phyloP scores from a whole-genome alignment of 2,797 vertebrate species.

The Hafferia zeledoni region DNA sequence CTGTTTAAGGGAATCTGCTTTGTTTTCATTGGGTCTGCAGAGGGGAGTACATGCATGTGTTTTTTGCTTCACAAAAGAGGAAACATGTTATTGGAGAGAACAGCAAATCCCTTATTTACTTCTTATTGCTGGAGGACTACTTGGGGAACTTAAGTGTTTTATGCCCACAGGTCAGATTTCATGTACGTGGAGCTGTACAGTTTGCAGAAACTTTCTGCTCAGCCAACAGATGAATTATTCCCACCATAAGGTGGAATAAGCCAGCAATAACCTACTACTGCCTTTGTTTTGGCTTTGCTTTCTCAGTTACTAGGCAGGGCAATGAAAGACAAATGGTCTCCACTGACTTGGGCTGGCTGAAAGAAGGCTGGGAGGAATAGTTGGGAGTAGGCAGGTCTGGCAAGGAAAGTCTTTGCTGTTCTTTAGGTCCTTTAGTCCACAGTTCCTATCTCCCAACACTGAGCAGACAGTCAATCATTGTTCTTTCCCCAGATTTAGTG shows the following conservation, averaged over 20 bases:
- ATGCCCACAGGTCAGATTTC: conserved; percentile 7
- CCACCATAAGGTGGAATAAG: background rate
- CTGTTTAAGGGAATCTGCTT: background rate
- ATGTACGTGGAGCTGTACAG: background rate
- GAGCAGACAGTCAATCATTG: background rate
- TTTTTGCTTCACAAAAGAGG: background rate
- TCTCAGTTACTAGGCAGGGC: background rate
- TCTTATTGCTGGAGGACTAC: background rate
- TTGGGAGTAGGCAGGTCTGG: background rate
- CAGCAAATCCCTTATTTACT: conserved; percentile 22
- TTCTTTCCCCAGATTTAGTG: background rate
- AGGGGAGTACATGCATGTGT: background rate
- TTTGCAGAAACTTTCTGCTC: conserved; percentile 26
- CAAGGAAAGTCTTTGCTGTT: background rate
- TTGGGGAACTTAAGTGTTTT: background rate
- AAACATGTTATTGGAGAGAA: background rate
- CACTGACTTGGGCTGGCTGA: background rate
- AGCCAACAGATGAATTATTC: conserved; percentile 11
- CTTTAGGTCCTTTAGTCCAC: background rate
- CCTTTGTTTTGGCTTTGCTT: conserved; percentile 20
- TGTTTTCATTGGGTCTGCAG: background rate
- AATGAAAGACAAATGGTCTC: background rate
- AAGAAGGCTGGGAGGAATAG: background rate
- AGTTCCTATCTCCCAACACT: background rate
- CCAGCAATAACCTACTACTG: background rate